Evolutionary conservation across 2,888 invertebrate species (phyloP), one percentile per base, ranked within the genome.

Genomic region (Plebejus anna): DNA sequence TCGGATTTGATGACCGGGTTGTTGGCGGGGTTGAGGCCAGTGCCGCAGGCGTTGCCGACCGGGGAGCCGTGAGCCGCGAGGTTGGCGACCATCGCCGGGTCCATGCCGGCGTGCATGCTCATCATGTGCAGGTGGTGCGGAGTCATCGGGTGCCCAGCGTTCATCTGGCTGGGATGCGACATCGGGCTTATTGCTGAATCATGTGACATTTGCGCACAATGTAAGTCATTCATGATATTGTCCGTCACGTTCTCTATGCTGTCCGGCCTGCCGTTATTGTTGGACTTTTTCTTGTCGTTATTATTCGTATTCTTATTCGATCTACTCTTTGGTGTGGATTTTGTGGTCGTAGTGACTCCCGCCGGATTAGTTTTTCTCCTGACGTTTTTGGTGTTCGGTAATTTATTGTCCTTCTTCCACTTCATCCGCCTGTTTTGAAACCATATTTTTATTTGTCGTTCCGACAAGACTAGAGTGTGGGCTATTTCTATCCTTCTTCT

Each of bases 401-500:
- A 94, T 91, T 97, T 97, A 94, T 97, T 97, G 95, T 96, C 96
- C 82, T 96, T 96, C 88, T 96, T 96, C 90, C 94, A 94, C 81
- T 96, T 96, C 97, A 97, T 97, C 28, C 97, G 91, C 75, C 97
- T 94, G 85, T 97, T 97, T 85, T 97, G 97, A 85, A 97, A 97
- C 97, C 97, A 97, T 77, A 97, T 97, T 91, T 97, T 97, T 76
- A 97, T 97, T 89, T 98, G 97, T 78, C 97, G 91, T 85, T 97
- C 97, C 95, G 98, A 98, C 84, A 99, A 95, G 88, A 98, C 97
- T 89, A 99, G 95, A 83, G 98, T 97, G 92, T 99, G 99, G 71
- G 99, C 99, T 89, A 99, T 99, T 95, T 99, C 99, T 92, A 99
- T 98, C 88, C 99, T 95, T 94, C 99, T 95, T 89, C 99, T 95